phyloP scores from a whole-genome alignment of 2,888 invertebrate species.

The Prosapia bicincta region DNA sequence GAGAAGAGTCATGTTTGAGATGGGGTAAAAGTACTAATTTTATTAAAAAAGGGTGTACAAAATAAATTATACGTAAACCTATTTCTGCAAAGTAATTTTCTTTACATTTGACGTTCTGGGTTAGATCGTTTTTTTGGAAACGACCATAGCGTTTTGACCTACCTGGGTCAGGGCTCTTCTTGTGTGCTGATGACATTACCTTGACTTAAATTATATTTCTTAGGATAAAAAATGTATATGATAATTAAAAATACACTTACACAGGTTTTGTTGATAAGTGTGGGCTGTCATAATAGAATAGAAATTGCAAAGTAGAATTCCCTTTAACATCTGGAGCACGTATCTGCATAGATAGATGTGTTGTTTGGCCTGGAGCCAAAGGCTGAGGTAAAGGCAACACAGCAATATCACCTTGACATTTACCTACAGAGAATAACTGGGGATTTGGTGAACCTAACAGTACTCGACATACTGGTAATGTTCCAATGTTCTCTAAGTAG shows the following conservation, averaged over 20 bases:
- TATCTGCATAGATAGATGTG: slow-evolving; percentile 60
- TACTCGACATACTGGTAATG: slow-evolving; percentile 59
- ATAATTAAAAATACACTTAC: slow-evolving; percentile 12
- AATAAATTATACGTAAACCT: too few relatives aligned
- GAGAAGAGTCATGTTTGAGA: too few relatives aligned
- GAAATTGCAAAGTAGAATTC: slow-evolving; percentile 58
- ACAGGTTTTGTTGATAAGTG: slow-evolving; percentile 40
- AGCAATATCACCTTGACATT: slow-evolving; percentile 30
- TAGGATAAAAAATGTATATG: background rate
- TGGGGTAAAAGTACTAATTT: too few relatives aligned
- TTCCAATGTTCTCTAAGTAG: slow-evolving; percentile 66
- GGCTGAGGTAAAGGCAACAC: slow-evolving; percentile 36
- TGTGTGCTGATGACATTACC: too few relatives aligned
- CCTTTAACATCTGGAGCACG: slow-evolving; percentile 65
- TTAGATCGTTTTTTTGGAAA: too few relatives aligned
- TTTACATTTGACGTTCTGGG: too few relatives aligned
- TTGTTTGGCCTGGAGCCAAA: slow-evolving; percentile 53
- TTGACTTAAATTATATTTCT: too few relatives aligned
- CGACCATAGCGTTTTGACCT: too few relatives aligned
- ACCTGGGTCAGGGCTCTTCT: too few relatives aligned
- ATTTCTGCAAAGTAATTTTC: too few relatives aligned
- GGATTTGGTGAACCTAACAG: slow-evolving; percentile 67
- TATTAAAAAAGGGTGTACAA: too few relatives aligned
- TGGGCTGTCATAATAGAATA: slow-evolving; percentile 69
- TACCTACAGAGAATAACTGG: slow-evolving; percentile 57